Evolutionary conservation across 2,113 vertebrate genomes (phyloP), one percentile per base, ranked within the genome.

Genomic region (Loxodonta africana): DNA sequence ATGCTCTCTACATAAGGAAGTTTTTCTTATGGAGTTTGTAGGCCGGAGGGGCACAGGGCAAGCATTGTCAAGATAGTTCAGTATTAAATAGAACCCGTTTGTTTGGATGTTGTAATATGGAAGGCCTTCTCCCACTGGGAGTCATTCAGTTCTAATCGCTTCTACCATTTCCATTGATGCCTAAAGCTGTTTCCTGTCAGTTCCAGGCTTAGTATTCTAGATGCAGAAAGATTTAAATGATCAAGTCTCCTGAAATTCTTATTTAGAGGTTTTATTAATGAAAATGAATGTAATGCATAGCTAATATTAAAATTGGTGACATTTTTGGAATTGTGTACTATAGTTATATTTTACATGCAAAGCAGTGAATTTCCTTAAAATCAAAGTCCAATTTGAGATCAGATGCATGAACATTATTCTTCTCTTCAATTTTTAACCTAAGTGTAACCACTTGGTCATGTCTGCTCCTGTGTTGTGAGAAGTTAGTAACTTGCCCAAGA

Each of bases 291-390:
- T 83, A 85, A 92, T n/a, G 33, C 3, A 41, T 37, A 82, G 30
- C 26, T 15, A 53, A 48, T 57, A 60, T 83, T 88, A 92, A 96
- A 73, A 81, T 7, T 81, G 23, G 67, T 44, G 83, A 69, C 44
- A 60, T 41, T 69, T 57, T 91, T 86, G 83, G n/a, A 91, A 77
- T 8, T 85, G 14, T 51, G 2, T 26, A 37, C 25, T 94, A 20
- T 53, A 88, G 41, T 14, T 88, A n/a, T 69, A 82, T 85, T 96
- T 95, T 91, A 26, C 21, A 62, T 41, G 80, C 14, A 87, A 83
- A 95, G 53, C 21, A 81, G 30, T 94, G 63, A 91, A 53, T 93
- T 83, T 87, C 37, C 23, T 94, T 84, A 60, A 80, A 67, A 28
- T 69, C 37, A 10, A 84, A 71, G 37, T 65, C 48, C 90, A 33